These are phyloP conservation scores for Augiades crinisus DNA, from an alignment of 2,888 invertebrate genomes.

Conservation along the genomic window DNA sequence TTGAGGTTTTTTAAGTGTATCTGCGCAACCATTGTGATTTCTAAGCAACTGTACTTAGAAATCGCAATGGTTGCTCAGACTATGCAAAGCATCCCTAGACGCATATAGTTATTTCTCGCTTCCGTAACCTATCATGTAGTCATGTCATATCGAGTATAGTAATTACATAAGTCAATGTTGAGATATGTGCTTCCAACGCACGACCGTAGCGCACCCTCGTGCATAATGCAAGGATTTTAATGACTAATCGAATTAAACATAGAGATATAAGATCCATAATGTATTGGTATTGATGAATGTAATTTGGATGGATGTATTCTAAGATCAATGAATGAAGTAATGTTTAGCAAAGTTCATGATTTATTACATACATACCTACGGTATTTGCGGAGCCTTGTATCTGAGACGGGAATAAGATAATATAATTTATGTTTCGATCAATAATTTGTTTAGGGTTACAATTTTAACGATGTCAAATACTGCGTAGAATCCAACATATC, in stretches of 20 bases:
- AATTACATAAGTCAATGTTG: slow-evolving; percentile 4
- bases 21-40: too few species aligned
- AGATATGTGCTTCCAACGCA: not conserved
- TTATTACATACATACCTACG: too few species aligned
- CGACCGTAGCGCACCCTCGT: not conserved
- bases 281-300: not conserved
- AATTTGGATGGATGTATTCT: not conserved
- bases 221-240: slow-evolving; percentile 9
- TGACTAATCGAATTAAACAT: slow-evolving; percentile 14
- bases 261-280: slow-evolving; percentile 1
- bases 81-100: not conserved
- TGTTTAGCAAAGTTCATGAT: too few species aligned
- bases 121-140: not conserved
- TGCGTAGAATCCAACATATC: too few species aligned
- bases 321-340: too few species aligned
- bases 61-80: not conserved
- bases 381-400: too few species aligned
- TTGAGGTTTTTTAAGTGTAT: too few species aligned
- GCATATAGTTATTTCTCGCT: not conserved
- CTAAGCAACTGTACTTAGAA: too few species aligned
- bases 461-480: too few species aligned
- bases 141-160: not conserved
- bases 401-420: too few species aligned
- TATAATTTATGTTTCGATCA: too few species aligned
- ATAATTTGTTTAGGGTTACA: too few species aligned